Evolutionary conservation across 2,888 invertebrate genomes (phyloP).

Genomic region (Candidula unifasciata): DNA sequence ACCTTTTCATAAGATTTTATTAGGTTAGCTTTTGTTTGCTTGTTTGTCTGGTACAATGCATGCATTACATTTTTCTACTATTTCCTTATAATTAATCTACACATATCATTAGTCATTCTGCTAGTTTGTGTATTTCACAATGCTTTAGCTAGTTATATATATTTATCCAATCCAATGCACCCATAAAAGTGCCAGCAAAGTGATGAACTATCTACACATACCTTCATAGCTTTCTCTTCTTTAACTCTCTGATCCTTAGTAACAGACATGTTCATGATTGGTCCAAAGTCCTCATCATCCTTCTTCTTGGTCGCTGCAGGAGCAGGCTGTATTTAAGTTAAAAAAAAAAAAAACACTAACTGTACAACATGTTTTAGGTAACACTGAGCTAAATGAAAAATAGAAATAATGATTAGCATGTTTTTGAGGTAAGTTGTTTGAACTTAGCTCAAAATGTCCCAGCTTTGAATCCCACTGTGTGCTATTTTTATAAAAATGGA

Average conservation of each 20-base stretch:
- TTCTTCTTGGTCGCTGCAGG: conserved; percentile 84
- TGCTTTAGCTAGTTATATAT: too few relatives aligned
- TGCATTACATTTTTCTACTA: too few relatives aligned
- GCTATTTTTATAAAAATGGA: too few relatives aligned
- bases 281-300: conserved; percentile 88
- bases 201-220: background rate
- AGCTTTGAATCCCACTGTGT: background rate
- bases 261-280: conserved; percentile 88
- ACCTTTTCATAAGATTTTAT: too few relatives aligned
- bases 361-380: background rate
- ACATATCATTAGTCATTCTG: too few relatives aligned
- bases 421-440: background rate
- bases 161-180: too few relatives aligned
- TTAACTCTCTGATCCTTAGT: conserved; percentile 94
- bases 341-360: background rate
- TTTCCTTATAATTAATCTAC: too few relatives aligned
- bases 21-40: too few relatives aligned
- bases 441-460: background rate
- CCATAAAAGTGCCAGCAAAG: background rate
- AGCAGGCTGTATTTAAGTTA: conserved; percentile 55
- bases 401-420: background rate
- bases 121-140: too few relatives aligned
- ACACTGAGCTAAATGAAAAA: background rate
- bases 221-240: conserved; percentile 94
- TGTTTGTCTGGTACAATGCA: too few relatives aligned